These are phyloP conservation scores for Cheiracanthium punctorium DNA, from an alignment of 2,888 invertebrate species.

Conservation along the genomic window DNA sequence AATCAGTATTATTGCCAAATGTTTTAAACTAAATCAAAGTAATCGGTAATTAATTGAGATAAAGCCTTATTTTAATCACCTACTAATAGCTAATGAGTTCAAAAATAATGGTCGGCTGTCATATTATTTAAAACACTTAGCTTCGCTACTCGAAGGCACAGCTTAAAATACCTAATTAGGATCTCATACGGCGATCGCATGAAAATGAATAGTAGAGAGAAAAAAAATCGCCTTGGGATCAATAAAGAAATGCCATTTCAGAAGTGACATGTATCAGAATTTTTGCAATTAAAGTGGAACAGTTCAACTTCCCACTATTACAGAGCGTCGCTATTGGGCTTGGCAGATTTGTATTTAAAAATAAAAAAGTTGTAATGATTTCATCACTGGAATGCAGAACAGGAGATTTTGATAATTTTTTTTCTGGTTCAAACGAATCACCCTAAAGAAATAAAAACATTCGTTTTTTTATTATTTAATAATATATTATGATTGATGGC, in stretches of 20 bases:
- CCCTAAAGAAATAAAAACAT: not conserved
- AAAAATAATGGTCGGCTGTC: constrained; percentile 17
- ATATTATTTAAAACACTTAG: not conserved
- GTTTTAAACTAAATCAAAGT: not conserved
- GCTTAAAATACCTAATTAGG: constrained; percentile 40
- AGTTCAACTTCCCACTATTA: constrained; percentile 17
- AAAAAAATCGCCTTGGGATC: constrained; percentile 7
- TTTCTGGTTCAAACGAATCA: not conserved
- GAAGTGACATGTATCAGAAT: constrained; percentile 25
- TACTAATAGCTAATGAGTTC: not conserved
- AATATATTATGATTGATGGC: not conserved
- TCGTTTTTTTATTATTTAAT: not conserved
- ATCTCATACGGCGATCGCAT: not conserved
- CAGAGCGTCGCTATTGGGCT: not conserved
- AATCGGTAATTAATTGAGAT: constrained; percentile 13
- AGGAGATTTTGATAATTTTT: constrained; percentile 6
- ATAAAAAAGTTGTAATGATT: not conserved
- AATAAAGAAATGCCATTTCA: constrained; percentile 26
- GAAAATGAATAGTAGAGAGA: not conserved
- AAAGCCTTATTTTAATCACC: not conserved
- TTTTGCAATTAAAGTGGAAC: constrained; percentile 16
- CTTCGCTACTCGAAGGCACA: not conserved
- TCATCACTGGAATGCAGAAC: not conserved
- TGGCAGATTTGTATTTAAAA: not conserved
- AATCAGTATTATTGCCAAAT: too few species aligned